These are phyloP conservation scores for Diplolepis rosae DNA, from an alignment of 2,888 invertebrate genomes.

Conservation along the genomic window DNA sequence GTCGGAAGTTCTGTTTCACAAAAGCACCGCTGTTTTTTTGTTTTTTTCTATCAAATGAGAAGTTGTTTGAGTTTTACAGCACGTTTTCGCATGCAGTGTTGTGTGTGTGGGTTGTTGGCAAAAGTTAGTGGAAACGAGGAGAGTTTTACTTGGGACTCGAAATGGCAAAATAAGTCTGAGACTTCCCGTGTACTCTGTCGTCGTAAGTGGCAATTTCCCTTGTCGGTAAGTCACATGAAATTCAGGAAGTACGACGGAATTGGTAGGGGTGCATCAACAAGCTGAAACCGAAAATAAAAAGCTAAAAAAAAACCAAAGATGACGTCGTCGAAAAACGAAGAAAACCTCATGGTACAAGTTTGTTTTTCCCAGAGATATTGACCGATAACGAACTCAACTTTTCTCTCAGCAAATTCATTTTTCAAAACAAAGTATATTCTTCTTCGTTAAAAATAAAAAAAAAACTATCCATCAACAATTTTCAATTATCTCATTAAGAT, in stretches of 20 bases:
- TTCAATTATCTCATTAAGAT: neutral
- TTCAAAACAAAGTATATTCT: neutral
- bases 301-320: neutral
- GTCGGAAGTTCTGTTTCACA: neutral
- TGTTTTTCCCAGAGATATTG: neutral
- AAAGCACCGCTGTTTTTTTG: neutral
- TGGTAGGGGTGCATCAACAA: slow-evolving; percentile 2
- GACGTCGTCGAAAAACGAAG: neutral
- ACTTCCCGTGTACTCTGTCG: neutral
- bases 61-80: neutral
- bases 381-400: neutral
- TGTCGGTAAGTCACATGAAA: slow-evolving; percentile 7
- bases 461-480: too few species aligned
- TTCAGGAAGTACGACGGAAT: slow-evolving; percentile 2
- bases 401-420: neutral
- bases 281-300: slow-evolving; percentile 2
- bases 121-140: slow-evolving; percentile 2
- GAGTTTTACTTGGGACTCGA: neutral
- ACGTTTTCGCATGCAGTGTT: neutral
- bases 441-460: neutral
- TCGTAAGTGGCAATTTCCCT: slow-evolving; percentile 5
- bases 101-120: neutral
- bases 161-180: neutral
- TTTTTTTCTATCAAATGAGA: neutral
- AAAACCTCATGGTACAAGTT: neutral